Evolutionary conservation across 23 tunicate genomes (phyloP), one percentile per base, ranked within the genome.

Genomic region (Ciona savignyi): DNA sequence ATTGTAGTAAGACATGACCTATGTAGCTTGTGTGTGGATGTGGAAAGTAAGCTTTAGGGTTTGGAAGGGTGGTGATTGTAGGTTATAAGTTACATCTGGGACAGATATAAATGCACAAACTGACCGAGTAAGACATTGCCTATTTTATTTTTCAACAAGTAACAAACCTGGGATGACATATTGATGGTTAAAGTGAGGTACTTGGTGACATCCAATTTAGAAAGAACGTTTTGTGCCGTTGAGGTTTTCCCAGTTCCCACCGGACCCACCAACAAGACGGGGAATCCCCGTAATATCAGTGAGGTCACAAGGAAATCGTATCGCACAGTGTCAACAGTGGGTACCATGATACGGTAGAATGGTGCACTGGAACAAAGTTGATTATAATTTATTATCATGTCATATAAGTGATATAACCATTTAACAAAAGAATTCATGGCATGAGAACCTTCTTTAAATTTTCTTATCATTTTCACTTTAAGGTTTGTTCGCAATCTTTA

Each of bases 191-290:
- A 63, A 24, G 86, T 82, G 78, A 68, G 81, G 81, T 81, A 93
- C 62, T 90, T 84, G 20, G 82, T 21, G 0, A 85, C 77, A 63
- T 79, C 82, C 26, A 93, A 75, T 51, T 86, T 93, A 61, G 72
- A 65, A 26, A 93, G 73, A 25, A 93, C 93, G 70, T 74, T 93
- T 62, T 93, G 93, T 3, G 93, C 88, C 22, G 81, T 80, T 0
- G 93, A 86, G 23, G 98, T 93, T 64, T 93, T 93, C 6, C 98
- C 98, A 1, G 98, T 93, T n/a, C 98, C 98, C 21, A 86, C 93
- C 29, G 95, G 98, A 34, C 98, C 98, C 48, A 78, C 85, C 66
- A 93, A 66, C 48, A 93, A 63, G 4, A 93, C 98, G 22, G 98
- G 98, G 11, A 48, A 29, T 3, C 93, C 85, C 2, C 82, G 27